Conservation (phyloP, 2,888 invertebrate species). For the Malacosoma neustria region DNA sequence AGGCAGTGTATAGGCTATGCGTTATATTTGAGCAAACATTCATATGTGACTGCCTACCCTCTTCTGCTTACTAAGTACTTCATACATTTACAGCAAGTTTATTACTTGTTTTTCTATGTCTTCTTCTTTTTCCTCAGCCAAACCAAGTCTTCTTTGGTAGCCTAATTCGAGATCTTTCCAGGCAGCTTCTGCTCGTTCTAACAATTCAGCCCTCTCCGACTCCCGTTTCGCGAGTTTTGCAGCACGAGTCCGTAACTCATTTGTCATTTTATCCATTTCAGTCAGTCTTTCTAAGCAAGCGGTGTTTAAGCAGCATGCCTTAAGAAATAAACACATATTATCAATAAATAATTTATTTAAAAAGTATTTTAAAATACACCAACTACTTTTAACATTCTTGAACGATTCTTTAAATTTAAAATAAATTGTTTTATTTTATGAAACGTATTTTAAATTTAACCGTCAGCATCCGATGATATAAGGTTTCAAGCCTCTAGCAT, state of each 20-base stretch:
- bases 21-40: too few species aligned
- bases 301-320: slow-evolving; percentile 45
- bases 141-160: slow-evolving; percentile 38
- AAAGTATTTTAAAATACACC: too few species aligned
- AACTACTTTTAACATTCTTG: too few species aligned
- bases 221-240: slow-evolving; percentile 39
- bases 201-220: slow-evolving; percentile 40
- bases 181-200: slow-evolving; percentile 54
- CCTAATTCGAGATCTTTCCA: slow-evolving; percentile 56
- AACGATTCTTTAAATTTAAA: too few species aligned
- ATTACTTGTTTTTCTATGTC: slow-evolving; percentile 40
- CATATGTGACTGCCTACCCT: too few species aligned
- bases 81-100: too few species aligned
- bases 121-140: slow-evolving; percentile 44
- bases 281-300: slow-evolving; percentile 32
- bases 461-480: too few species aligned
- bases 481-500: too few species aligned
- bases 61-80: too few species aligned
- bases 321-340: slow-evolving; percentile 3
- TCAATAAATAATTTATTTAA: background rate
- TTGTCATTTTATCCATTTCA: slow-evolving; percentile 30
- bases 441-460: too few species aligned
- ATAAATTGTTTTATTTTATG: too few species aligned
- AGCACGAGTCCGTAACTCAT: slow-evolving; percentile 38
- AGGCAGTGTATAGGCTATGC: too few species aligned